A percentile compares a stretch with the other conserved stretches of the same genome.
phyloP scores from a whole-genome alignment of 2,113 vertebrate genomes.

The Atractosteus spatula region DNA sequence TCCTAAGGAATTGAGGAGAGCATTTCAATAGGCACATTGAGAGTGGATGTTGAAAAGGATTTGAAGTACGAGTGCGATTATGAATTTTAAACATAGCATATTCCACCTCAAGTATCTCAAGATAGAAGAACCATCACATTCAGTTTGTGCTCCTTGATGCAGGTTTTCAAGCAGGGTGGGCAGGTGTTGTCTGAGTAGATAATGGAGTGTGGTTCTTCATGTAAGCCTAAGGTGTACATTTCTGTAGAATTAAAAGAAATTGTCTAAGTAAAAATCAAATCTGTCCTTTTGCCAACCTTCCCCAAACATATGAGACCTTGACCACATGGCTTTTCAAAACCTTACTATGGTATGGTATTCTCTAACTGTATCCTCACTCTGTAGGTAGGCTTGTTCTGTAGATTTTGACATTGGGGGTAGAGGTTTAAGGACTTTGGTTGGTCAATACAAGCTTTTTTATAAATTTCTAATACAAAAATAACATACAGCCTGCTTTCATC shows the following conservation, averaged over 20 bases:
- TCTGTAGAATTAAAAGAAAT: slow-evolving; percentile 9
- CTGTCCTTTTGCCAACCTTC: neutral
- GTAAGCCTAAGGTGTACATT: neutral
- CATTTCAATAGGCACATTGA: slow-evolving; percentile 22
- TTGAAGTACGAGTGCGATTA: slow-evolving; percentile 31
- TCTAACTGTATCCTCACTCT: too few species aligned
- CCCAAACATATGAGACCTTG: slow-evolving; percentile 4
- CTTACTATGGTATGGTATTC: too few species aligned
- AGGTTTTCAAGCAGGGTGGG: slow-evolving; percentile 15
- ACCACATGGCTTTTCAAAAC: neutral
- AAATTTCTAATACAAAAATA: too few species aligned
- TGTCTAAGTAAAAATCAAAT: slow-evolving; percentile 15
- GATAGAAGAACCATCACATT: slow-evolving; percentile 26
- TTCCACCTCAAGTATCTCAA: slow-evolving; percentile 24
- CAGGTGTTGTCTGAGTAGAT: slow-evolving; percentile 19
- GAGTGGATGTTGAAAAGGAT: slow-evolving; percentile 25
- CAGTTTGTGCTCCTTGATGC: slow-evolving; percentile 13
- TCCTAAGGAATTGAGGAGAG: neutral
- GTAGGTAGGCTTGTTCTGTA: too few species aligned
- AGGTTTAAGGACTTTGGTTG: too few species aligned
- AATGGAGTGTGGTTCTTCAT: slow-evolving; percentile 14
- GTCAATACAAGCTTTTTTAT: too few species aligned
- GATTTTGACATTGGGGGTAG: too few species aligned
- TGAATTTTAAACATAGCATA: slow-evolving; percentile 14
- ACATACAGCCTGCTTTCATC: too few species aligned